phyloP scores from a whole-genome alignment of 2,888 invertebrate species.

The Aspidapion aeneum region DNA sequence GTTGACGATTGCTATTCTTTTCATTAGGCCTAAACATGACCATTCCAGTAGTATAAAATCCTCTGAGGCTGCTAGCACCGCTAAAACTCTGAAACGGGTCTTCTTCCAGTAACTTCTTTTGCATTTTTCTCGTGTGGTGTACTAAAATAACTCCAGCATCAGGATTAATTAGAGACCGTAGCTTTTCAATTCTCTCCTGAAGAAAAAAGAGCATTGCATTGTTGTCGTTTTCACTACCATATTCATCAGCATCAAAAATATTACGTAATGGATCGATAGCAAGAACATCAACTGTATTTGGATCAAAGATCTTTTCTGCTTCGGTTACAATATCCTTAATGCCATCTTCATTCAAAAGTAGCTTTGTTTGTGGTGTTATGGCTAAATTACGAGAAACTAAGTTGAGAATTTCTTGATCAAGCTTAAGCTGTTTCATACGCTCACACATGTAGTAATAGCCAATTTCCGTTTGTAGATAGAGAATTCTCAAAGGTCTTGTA shows the following conservation, averaged over 20 bases:
- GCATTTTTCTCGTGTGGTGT: too few relatives aligned
- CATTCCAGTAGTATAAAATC: too few relatives aligned
- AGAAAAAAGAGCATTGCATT: slow-evolving; percentile 11
- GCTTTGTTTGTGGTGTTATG: slow-evolving; percentile 7
- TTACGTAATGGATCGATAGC: slow-evolving; percentile 9
- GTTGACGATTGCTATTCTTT: slow-evolving; percentile 6
- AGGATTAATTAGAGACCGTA: background rate
- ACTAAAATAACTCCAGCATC: too few relatives aligned
- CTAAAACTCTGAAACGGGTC: too few relatives aligned
- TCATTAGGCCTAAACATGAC: slow-evolving; percentile 14
- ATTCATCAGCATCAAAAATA: slow-evolving; percentile 4
- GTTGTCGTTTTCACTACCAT: slow-evolving; percentile 11
- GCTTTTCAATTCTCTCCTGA: slow-evolving; percentile 6
- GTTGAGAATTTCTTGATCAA: too few relatives aligned
- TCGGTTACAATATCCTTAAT: slow-evolving; percentile 5
- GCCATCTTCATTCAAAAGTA: slow-evolving; percentile 6
- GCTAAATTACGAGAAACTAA: too few relatives aligned
- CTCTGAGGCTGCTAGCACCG: too few relatives aligned
- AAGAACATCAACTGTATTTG: slow-evolving; percentile 9
- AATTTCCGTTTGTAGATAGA: too few relatives aligned
- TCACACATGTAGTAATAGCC: too few relatives aligned
- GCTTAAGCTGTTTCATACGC: too few relatives aligned
- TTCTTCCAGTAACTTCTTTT: too few relatives aligned
- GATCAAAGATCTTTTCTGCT: slow-evolving; percentile 5
- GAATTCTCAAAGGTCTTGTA: too few relatives aligned